phyloP scores from a whole-genome alignment of 2,888 invertebrate genomes.

The Protonemura montana region DNA sequence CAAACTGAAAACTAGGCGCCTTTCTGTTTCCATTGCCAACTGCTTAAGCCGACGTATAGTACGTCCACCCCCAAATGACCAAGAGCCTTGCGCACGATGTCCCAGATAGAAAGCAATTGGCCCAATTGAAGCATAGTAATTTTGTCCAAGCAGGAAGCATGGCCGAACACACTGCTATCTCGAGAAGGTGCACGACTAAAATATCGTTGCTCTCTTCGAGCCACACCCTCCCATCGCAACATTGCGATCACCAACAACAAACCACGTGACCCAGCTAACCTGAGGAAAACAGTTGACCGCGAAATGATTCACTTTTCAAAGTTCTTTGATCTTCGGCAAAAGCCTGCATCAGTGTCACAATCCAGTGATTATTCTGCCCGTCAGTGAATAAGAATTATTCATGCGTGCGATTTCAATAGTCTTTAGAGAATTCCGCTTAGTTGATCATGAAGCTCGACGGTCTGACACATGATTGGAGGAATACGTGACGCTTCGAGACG shows the following conservation, averaged over 20 bases:
- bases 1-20: not conserved
- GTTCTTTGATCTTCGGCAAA: slow-evolving; percentile 20
- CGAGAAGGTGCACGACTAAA: slow-evolving; percentile 28
- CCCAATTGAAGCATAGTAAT: not conserved
- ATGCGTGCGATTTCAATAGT: slow-evolving; percentile 15
- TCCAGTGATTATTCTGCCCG: slow-evolving; percentile 8
- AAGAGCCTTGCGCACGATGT: not conserved
- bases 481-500: not conserved
- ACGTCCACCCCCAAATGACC: slow-evolving; percentile 9
- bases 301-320: slow-evolving; percentile 25
- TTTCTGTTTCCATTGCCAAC: not conserved
- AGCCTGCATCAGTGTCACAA: slow-evolving; percentile 22
- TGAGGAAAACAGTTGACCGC: not conserved
- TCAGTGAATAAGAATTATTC: slow-evolving; percentile 16
- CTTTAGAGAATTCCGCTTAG: slow-evolving; percentile 12
- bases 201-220: not conserved
- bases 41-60: not conserved
- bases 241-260: not conserved
- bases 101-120: slow-evolving; percentile 15
- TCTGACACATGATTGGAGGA: not conserved
- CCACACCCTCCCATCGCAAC: slow-evolving; percentile 1
- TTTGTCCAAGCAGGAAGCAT: slow-evolving; percentile 9
- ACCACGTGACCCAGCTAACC: not conserved
- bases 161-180: not conserved
- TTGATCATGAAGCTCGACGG: not conserved